Conservation (phyloP, 2,113 vertebrate species). For the Thomomys bottae region DNA sequence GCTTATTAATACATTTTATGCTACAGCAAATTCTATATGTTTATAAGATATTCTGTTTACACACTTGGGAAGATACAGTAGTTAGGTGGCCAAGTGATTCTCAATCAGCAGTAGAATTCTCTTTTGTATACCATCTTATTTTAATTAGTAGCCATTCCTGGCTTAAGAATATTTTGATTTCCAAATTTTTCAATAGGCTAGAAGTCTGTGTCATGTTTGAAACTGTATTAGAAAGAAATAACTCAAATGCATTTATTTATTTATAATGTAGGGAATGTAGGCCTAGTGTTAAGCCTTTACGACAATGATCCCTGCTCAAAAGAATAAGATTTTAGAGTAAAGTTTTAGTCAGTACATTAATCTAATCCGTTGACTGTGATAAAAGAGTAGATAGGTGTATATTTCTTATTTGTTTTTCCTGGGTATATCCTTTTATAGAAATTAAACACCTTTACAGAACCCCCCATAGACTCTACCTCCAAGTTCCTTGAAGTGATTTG, state of each 20-base stretch:
- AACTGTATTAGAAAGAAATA: constrained; percentile 39
- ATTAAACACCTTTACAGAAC: background rate
- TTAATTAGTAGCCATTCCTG: constrained; percentile 22
- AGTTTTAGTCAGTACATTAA: background rate
- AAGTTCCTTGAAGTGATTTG: no score
- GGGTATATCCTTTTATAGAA: background rate
- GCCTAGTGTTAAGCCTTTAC: background rate
- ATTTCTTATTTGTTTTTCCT: background rate
- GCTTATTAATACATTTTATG: background rate
- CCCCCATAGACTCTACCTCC: no score
- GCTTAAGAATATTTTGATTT: constrained; percentile 13
- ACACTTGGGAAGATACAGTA: background rate
- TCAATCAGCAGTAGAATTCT: background rate
- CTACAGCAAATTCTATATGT: background rate
- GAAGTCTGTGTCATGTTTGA: background rate
- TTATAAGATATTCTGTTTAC: background rate
- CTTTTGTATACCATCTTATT: background rate
- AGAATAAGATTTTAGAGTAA: background rate
- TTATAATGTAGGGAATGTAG: constrained; percentile 15
- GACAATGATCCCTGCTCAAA: background rate
- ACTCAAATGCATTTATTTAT: background rate
- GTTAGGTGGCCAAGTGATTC: background rate
- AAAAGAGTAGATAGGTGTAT: background rate
- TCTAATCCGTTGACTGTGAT: background rate
- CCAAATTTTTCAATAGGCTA: background rate